Evolutionary conservation across 2,888 invertebrate species (phyloP), one percentile per base, ranked within the genome.

Genomic region (Himalopsyche anomala): DNA sequence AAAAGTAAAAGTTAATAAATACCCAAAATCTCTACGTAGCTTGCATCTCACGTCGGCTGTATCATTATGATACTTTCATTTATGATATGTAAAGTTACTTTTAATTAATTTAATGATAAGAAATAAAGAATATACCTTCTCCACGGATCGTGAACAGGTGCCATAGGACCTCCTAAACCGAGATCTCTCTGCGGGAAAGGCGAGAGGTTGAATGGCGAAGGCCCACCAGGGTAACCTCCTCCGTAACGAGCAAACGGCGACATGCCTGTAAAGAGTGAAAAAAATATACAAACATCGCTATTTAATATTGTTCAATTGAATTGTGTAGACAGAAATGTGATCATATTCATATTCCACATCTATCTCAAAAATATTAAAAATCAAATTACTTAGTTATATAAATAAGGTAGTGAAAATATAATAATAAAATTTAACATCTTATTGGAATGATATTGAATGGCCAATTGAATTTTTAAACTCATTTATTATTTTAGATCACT

Each of bases 221-320:
- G 95, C 90, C 94, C 94, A n/a, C 94, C 92, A 36, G 94, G 93
- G 88, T 95, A 95, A 81, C 94, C 94, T 85, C 95, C 94, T 85
- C 95, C 96, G 92, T 97, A 97, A 89, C 97, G 94, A 85, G 95
- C 96, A 92, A 97, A 97, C 83, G 96, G 97, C 86, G 97, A 96
- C 90, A 97, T 95, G 89, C 96, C 95, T 90, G 56, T n/a, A 38
- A 56, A 15, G 15, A 38, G 28, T 17, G 54, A 54, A 81, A 51
- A 81, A 51, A 81, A 19, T 15, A 12, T 51, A 36, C 28, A 3
- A 15, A 28, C 28, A 28, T 28, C 28, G 28, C 1, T 28, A 28
- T 28, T 28, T 1, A 28, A 28, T 28, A 28, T 28, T 28, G 28
- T 28, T 28, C 28, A 28, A 28, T 28, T 28, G 2, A 28, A 28